A percentile compares a stretch with the other conserved stretches of the same genome.
These are phyloP conservation scores for Lophotriccus pileatus DNA, from an alignment of 2,797 vertebrate species.

Conservation along the genomic window DNA sequence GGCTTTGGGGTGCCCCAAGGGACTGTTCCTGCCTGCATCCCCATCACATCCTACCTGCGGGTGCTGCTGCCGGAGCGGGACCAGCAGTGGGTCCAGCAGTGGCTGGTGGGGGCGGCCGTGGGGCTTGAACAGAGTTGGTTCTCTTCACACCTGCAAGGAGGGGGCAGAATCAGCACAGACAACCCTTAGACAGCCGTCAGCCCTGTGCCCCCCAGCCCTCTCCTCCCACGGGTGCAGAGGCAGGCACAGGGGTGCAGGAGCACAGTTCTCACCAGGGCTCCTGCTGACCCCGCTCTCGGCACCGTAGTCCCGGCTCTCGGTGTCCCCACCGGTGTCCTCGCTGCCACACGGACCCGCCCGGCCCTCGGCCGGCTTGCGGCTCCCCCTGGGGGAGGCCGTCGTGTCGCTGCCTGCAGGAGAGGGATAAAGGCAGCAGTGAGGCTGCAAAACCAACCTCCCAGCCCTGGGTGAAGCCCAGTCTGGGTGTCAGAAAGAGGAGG, in stretches of 20 bases:
- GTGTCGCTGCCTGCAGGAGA: slow-evolving; percentile 69
- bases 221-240: accelerated
- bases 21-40: background rate
- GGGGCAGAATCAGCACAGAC: accelerated
- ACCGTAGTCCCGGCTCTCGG: slow-evolving; percentile 41
- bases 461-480: background rate
- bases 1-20: background rate
- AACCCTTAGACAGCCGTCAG: accelerated
- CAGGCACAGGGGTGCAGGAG: background rate
- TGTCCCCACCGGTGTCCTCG: background rate
- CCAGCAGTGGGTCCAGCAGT: background rate
- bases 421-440: background rate
- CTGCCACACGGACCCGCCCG: slow-evolving; percentile 67
- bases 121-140: slow-evolving; percentile 71
- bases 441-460: accelerated
- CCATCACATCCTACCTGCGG: slow-evolving; percentile 74
- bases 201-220: too few relatives aligned
- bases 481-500: background rate
- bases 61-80: background rate
- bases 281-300: slow-evolving; percentile 21
- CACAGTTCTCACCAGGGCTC: slow-evolving; percentile 56
- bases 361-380: slow-evolving; percentile 77
- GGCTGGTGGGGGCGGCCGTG: slow-evolving; percentile 51
- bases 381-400: slow-evolving; percentile 52
- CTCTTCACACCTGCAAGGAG: slow-evolving; percentile 71